Conservation (phyloP, 2,113 vertebrate genomes). For the Petrocephalus zakoni region DNA sequence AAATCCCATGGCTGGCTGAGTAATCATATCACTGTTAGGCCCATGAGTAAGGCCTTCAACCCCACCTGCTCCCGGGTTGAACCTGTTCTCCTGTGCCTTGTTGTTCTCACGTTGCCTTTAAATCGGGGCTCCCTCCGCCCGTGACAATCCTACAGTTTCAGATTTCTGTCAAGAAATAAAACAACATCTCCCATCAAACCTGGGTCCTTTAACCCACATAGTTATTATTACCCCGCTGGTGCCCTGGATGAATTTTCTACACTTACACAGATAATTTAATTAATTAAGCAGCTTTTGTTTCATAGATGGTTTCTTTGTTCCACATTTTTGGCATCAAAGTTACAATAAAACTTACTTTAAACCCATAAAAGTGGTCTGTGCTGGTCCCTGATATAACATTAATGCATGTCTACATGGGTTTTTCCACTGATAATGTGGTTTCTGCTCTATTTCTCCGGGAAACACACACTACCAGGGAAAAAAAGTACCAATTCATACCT, state of each 20-base stretch:
- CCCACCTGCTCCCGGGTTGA: background rate
- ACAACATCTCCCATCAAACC: background rate
- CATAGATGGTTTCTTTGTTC: background rate
- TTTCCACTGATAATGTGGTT: background rate
- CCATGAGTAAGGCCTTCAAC: background rate
- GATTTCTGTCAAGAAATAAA: background rate
- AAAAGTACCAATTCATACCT: background rate
- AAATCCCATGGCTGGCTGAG: background rate
- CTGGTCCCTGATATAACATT: background rate
- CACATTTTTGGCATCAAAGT: background rate
- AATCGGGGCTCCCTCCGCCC: background rate
- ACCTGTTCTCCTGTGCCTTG: background rate
- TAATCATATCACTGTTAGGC: background rate
- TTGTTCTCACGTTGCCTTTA: background rate
- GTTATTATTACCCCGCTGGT: background rate
- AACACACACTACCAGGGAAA: background rate
- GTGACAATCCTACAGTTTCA: background rate
- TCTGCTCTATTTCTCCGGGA: background rate
- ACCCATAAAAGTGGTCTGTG: background rate
- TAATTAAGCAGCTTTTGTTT: background rate
- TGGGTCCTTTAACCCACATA: background rate
- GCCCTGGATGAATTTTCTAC: background rate
- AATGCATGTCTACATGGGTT: background rate
- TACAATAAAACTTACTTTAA: background rate
- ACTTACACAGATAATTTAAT: background rate